These are phyloP conservation scores for Alviniconcha strummeri DNA, from an alignment of 2,888 invertebrate species.

Conservation along the genomic window DNA sequence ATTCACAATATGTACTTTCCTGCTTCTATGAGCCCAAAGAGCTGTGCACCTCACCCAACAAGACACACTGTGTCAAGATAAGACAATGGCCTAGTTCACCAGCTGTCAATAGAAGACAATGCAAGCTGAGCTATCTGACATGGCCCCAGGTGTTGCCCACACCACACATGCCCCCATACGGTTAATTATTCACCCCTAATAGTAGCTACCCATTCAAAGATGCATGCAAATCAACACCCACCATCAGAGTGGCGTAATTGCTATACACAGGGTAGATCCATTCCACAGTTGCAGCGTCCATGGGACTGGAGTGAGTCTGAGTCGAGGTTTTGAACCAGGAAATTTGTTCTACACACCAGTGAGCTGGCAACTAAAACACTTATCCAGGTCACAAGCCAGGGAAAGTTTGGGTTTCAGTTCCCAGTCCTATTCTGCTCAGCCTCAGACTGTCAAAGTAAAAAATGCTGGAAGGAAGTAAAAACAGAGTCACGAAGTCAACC, in stretches of 20 bases:
- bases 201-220: not conserved
- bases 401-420: conserved; percentile 1
- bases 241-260: not conserved
- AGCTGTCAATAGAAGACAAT: too few species aligned
- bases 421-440: not conserved
- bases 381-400: not conserved
- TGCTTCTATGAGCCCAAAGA: too few species aligned
- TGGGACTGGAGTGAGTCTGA: not conserved
- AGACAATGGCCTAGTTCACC: too few species aligned
- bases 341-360: not conserved
- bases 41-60: too few species aligned
- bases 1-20: too few species aligned
- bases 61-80: too few species aligned
- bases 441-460: too few species aligned
- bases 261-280: conserved; percentile 22
- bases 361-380: not conserved
- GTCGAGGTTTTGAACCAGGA: not conserved
- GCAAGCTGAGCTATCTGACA: too few species aligned
- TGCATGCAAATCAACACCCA: conserved; percentile 8
- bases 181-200: not conserved
- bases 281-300: conserved; percentile 2
- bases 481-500: too few species aligned
- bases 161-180: too few species aligned
- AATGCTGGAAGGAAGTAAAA: too few species aligned
- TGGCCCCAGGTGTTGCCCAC: too few species aligned